phyloP scores from a whole-genome alignment of 1,140 invertebrate species.

The Monomorium pharaonis region DNA sequence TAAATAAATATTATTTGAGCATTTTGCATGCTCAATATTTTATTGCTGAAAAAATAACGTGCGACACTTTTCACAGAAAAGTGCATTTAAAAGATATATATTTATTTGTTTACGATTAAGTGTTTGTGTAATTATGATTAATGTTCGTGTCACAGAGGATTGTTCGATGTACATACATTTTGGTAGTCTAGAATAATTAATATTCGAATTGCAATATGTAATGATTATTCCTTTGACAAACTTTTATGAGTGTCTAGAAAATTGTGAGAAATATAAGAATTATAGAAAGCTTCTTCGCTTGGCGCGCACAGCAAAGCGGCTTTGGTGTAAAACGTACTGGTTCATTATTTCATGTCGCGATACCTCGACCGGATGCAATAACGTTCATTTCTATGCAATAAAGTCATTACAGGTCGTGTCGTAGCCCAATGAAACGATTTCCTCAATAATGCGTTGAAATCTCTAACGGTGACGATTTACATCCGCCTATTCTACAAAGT shows the following conservation, averaged over 20 bases:
- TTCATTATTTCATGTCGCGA: constrained; percentile 47
- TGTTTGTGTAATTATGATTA: too few relatives aligned
- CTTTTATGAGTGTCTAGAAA: background rate
- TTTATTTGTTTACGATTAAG: too few relatives aligned
- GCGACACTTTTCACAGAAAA: background rate
- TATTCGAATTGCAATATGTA: background rate
- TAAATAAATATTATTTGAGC: background rate
- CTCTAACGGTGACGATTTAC: constrained; percentile 37
- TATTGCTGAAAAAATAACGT: background rate
- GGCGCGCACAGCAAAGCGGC: background rate
- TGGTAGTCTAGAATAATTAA: background rate
- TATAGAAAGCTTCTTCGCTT: background rate
- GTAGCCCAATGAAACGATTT: constrained; percentile 32
- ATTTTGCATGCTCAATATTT: background rate
- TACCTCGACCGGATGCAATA: constrained; percentile 36
- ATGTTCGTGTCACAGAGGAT: background rate
- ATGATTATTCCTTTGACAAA: background rate
- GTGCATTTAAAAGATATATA: background rate
- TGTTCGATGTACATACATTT: background rate
- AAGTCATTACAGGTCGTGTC: constrained; percentile 18
- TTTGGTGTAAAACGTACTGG: constrained; percentile 13
- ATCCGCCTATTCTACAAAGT: constrained; percentile 25
- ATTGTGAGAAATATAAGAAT: background rate
- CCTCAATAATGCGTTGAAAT: constrained; percentile 40
- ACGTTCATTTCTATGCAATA: constrained; percentile 51